These are phyloP conservation scores for Paramormyrops kingsleyae DNA, from an alignment of 2,113 vertebrate genomes.

Conservation along the genomic window DNA sequence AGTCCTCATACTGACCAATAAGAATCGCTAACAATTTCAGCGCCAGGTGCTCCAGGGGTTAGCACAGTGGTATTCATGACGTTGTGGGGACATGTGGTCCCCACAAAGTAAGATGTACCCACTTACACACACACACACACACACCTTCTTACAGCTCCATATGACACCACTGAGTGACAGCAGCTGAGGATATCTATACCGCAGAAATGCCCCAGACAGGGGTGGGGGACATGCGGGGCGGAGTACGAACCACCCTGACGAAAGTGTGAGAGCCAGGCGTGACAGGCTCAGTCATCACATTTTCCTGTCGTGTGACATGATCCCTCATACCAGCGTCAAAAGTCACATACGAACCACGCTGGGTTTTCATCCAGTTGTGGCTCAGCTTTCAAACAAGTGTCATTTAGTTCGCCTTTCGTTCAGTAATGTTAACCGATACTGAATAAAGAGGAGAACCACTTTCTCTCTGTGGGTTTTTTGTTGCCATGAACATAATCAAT, in stretches of 20 bases:
- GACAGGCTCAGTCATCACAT: neutral
- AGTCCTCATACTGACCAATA: neutral
- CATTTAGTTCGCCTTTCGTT: neutral
- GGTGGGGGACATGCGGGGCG: neutral
- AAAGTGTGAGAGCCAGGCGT: neutral
- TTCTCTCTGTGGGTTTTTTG: neutral
- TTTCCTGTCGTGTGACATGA: neutral
- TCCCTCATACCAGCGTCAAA: neutral
- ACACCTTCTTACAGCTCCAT: neutral
- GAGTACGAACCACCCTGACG: neutral
- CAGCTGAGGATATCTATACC: neutral
- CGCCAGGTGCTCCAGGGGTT: neutral
- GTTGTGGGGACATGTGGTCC: too few species aligned
- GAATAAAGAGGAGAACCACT: neutral
- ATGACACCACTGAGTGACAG: neutral
- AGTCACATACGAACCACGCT: neutral
- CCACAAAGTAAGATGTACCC: too few species aligned
- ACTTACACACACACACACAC: too few species aligned
- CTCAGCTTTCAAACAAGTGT: neutral
- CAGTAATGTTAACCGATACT: neutral
- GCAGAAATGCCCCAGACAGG: neutral
- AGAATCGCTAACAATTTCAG: neutral
- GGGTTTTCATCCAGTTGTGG: neutral
- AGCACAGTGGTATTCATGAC: neutral
- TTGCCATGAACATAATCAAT: neutral